phyloP scores from a whole-genome alignment of 2,888 invertebrate species.

The Tetropium fuscum region DNA sequence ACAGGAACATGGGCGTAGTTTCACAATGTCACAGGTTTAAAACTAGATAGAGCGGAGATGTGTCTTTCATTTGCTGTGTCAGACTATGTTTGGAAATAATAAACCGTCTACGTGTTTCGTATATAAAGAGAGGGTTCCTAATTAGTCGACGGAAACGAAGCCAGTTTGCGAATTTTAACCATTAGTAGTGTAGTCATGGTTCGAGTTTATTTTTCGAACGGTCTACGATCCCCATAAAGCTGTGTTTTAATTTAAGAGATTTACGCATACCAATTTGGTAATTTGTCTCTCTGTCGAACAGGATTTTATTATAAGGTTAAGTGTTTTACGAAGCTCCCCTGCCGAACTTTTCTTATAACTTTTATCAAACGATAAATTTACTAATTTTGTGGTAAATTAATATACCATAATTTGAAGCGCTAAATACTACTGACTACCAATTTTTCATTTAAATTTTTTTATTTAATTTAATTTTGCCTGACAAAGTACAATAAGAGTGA shows the following conservation, averaged over 20 bases:
- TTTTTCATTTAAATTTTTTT: too few relatives aligned
- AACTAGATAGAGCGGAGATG: constrained; percentile 29
- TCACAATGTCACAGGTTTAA: constrained; percentile 28
- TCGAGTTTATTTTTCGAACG: constrained; percentile 23
- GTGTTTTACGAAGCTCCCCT: constrained; percentile 8
- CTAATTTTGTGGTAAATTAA: constrained; percentile 9
- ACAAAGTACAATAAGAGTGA: too few relatives aligned
- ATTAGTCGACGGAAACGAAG: constrained; percentile 44
- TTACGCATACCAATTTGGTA: constrained; percentile 26
- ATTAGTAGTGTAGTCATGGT: constrained; percentile 28
- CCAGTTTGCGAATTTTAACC: constrained; percentile 25
- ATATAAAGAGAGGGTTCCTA: constrained; percentile 42
- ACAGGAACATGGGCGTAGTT: constrained; percentile 5
- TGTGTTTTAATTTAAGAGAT: constrained; percentile 25
- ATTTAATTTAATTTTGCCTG: too few relatives aligned
- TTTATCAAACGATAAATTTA: constrained; percentile 9
- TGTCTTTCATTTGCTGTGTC: constrained; percentile 39
- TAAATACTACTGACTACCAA: too few relatives aligned
- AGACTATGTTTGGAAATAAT: constrained; percentile 47
- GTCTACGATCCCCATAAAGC: constrained; percentile 23
- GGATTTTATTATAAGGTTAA: constrained; percentile 11
- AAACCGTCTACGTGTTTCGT: constrained; percentile 47
- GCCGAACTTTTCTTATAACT: too few relatives aligned
- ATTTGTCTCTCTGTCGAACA: constrained; percentile 19
- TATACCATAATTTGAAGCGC: too few relatives aligned